phyloP scores from a whole-genome alignment of 2,888 invertebrate genomes.

The Podabrus alpinus region DNA sequence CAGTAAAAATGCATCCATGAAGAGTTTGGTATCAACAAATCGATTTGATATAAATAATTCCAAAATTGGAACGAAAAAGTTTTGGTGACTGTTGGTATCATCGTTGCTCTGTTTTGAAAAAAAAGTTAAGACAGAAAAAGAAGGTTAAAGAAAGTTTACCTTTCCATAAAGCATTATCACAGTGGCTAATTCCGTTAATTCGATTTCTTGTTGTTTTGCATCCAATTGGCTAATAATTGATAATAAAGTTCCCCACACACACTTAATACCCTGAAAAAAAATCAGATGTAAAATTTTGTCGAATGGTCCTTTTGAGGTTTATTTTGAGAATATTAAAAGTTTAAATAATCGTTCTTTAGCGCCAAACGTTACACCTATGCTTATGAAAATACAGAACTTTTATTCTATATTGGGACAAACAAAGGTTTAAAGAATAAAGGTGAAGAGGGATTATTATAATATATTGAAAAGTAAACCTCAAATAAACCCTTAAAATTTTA shows the following conservation, averaged over 20 bases:
- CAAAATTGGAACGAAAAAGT: constrained; percentile 8
- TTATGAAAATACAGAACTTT: no score
- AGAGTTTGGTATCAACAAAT: not conserved
- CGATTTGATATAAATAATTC: constrained; percentile 14
- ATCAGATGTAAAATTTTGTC: not conserved
- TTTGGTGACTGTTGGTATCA: not conserved
- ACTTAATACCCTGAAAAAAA: constrained; percentile 15
- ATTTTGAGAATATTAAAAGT: no score
- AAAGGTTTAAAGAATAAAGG: no score
- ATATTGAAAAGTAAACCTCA: not conserved
- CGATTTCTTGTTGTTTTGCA: constrained; percentile 16
- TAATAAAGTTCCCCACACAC: constrained; percentile 32
- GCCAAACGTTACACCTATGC: no score
- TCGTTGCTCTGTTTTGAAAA: not conserved
- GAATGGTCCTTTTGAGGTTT: no score
- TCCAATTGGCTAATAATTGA: constrained; percentile 18
- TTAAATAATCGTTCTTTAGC: no score
- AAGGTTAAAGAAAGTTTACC: not conserved
- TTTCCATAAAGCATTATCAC: not conserved
- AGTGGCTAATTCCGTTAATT: constrained; percentile 15
- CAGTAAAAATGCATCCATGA: constrained; percentile 4
- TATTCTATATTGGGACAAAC: no score
- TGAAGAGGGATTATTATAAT: not conserved
- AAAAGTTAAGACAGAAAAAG: not conserved
- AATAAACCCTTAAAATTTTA: not conserved